These are phyloP conservation scores for Tholera decimalis DNA, from an alignment of 2,888 invertebrate genomes.

Conservation along the genomic window DNA sequence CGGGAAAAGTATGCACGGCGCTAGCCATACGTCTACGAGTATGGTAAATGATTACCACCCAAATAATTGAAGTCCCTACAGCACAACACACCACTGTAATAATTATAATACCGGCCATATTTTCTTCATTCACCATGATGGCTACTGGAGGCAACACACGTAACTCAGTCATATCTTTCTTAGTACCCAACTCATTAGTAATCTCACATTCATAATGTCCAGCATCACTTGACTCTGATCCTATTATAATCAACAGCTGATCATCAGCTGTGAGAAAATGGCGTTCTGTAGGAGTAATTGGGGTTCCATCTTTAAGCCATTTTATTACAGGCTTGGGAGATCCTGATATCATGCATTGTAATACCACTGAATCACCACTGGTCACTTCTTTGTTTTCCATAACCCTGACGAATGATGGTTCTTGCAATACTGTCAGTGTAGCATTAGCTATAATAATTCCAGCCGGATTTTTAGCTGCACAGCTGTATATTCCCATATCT, in stretches of 20 bases:
- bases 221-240: constrained; percentile 94
- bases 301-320: constrained; percentile 96
- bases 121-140: constrained; percentile 93
- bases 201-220: constrained; percentile 98
- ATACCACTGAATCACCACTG: constrained; percentile 96
- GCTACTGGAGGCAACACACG: constrained; percentile 92
- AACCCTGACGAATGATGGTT: constrained; percentile 96
- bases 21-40: constrained; percentile 93
- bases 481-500: constrained; percentile 98
- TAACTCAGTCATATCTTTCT: constrained; percentile 94
- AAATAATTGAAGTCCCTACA: constrained; percentile 97
- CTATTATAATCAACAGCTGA: constrained; percentile 97
- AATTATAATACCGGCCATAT: constrained; percentile 96
- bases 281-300: constrained; percentile 94
- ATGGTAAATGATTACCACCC: constrained; percentile 98
- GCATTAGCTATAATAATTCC: constrained; percentile 97
- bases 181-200: constrained; percentile 95
- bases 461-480: constrained; percentile 97
- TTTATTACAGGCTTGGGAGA: constrained; percentile 95
- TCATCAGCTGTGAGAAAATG: constrained; percentile 97
- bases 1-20: constrained; percentile 86
- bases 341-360: constrained; percentile 97
- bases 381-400: constrained; percentile 96
- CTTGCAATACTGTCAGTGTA: constrained; percentile 96
- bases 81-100: constrained; percentile 98